These are phyloP conservation scores for Triplophysa tibetana DNA, from an alignment of 2,113 vertebrate species.

Conservation along the genomic window DNA sequence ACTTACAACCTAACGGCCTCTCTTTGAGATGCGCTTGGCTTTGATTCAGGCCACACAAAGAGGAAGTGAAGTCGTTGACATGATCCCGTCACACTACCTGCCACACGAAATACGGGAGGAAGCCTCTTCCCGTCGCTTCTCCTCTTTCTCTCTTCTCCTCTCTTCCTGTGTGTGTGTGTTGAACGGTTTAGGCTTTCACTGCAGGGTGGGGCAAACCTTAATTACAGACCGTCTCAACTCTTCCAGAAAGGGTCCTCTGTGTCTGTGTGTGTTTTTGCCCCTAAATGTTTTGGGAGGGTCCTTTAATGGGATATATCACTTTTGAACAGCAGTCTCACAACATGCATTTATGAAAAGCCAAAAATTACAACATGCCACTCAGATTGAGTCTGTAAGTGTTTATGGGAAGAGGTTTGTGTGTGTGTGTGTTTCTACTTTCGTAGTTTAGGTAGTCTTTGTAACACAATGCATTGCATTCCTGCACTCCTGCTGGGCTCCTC, in stretches of 20 bases:
- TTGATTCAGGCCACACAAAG: slow-evolving; percentile 67
- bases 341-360: slow-evolving; percentile 51
- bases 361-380: slow-evolving; percentile 39
- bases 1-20: slow-evolving; percentile 71
- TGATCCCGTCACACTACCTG: slow-evolving; percentile 32
- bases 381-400: slow-evolving; percentile 37
- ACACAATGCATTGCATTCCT: slow-evolving; percentile 47
- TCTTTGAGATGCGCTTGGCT: slow-evolving; percentile 60
- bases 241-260: slow-evolving; percentile 52
- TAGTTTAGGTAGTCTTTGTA: slow-evolving; percentile 40
- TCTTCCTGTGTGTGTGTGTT: neutral
- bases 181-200: slow-evolving; percentile 53
- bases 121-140: neutral
- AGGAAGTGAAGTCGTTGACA: slow-evolving; percentile 59
- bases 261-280: slow-evolving; percentile 30
- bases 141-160: neutral
- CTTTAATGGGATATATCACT: slow-evolving; percentile 23
- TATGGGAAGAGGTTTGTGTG: slow-evolving; percentile 36
- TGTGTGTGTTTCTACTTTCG: slow-evolving; percentile 33
- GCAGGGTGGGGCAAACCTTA: slow-evolving; percentile 50
- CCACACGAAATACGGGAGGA: slow-evolving; percentile 26
- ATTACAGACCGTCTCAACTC: slow-evolving; percentile 45
- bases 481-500: slow-evolving; percentile 41
- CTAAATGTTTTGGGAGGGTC: slow-evolving; percentile 37
- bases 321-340: slow-evolving; percentile 30